phyloP scores from a whole-genome alignment of 2,113 vertebrate species.

The Strix uralensis region DNA sequence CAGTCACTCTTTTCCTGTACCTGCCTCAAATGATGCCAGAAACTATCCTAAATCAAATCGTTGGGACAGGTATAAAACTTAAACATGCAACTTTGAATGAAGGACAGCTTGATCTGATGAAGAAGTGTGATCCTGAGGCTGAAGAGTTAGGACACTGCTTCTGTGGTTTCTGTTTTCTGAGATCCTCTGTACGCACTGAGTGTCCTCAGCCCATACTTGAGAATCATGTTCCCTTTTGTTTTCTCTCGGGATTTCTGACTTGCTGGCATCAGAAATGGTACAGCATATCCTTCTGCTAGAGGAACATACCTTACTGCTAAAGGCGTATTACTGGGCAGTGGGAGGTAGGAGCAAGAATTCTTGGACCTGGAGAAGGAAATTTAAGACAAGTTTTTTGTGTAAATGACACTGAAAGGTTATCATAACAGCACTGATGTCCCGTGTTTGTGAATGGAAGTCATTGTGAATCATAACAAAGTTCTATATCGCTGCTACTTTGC shows the following conservation, averaged over 20 bases:
- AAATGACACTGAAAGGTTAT: neutral
- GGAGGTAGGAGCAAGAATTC: neutral
- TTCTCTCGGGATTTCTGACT: neutral
- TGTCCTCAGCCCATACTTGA: neutral
- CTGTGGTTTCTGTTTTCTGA: neutral
- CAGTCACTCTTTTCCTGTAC: neutral
- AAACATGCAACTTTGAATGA: rapidly evolving
- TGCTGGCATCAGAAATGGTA: neutral
- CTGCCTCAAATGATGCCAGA: neutral
- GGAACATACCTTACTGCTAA: neutral
- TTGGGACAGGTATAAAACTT: neutral
- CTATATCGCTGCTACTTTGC: neutral
- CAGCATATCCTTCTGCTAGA: neutral
- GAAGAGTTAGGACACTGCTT: neutral
- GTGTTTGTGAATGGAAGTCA: neutral
- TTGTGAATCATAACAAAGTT: neutral
- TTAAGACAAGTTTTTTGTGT: neutral
- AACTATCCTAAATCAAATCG: neutral
- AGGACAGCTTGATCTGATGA: neutral
- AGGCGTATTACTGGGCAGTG: neutral
- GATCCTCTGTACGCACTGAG: rapidly evolving
- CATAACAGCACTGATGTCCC: neutral
- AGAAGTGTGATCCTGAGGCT: neutral
- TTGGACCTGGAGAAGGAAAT: neutral
- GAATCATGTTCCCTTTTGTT: neutral